Conservation (phyloP, 2,797 vertebrate species). For the Bovichtus variegatus region DNA sequence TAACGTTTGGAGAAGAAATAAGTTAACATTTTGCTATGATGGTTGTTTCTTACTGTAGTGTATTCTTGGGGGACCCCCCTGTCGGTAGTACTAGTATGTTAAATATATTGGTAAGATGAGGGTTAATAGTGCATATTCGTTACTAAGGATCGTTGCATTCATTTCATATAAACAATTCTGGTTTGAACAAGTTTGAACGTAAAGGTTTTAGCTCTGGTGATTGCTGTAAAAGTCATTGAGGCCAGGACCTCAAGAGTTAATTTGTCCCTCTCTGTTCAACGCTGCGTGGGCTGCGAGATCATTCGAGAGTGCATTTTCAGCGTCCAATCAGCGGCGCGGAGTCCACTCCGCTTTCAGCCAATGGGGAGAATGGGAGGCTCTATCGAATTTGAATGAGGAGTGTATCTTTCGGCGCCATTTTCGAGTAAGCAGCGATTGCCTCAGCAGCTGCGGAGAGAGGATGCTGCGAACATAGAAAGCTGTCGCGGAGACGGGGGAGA, state of each 20-base stretch:
- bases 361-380: conserved; percentile 89
- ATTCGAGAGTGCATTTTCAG: conserved; percentile 86
- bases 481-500: conserved; percentile 56
- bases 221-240: conserved; percentile 7
- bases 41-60: too few species aligned
- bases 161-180: background rate
- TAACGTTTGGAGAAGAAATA: too few species aligned
- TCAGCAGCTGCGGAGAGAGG: conserved; percentile 84
- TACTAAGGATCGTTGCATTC: background rate
- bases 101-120: too few species aligned
- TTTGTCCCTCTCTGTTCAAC: conserved; percentile 48
- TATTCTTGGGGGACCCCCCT: too few species aligned
- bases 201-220: conserved; percentile 8
- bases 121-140: too few species aligned
- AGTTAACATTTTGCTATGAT: too few species aligned
- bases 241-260: conserved; percentile 67
- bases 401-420: conserved; percentile 99
- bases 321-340: conserved; percentile 82
- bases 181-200: conserved; percentile 45
- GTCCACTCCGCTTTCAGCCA: conserved; percentile 84
- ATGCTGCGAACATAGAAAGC: conserved; percentile 72
- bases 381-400: conserved; percentile 99
- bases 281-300: conserved; percentile 84
- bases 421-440: conserved; percentile 93
- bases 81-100: too few species aligned